Percentiles rank a stretch among this genome's conserved stretches.
Evolutionary conservation across 2,797 vertebrate genomes (phyloP).

Genomic region (Astyanax mexicanus): DNA sequence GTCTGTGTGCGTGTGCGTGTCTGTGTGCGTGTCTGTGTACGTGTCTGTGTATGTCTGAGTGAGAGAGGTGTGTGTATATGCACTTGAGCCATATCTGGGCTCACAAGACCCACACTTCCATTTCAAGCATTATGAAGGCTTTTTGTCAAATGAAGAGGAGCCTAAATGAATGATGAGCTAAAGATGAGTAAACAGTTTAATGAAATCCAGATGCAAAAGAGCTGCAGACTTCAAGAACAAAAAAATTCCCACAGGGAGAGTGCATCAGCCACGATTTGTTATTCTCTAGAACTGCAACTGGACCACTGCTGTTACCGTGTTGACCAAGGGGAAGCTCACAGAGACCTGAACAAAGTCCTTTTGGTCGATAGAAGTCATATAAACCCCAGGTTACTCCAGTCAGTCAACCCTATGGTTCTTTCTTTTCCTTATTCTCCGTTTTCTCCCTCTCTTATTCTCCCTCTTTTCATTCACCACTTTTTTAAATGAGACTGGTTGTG

Average conservation of each 20-base stretch:
- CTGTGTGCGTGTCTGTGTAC: background rate
- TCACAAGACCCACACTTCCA: slow-evolving; percentile 58
- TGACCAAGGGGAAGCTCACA: slow-evolving; percentile 45
- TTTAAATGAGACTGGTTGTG: slow-evolving; percentile 61
- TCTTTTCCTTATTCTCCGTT: slow-evolving; percentile 29
- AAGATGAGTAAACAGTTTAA: slow-evolving; percentile 21
- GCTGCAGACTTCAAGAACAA: slow-evolving; percentile 50
- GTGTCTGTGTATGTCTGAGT: slow-evolving; percentile 17
- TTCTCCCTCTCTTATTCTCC: slow-evolving; percentile 61
- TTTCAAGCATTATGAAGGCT: slow-evolving; percentile 72
- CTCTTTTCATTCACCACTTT: slow-evolving; percentile 65
- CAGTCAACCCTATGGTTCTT: slow-evolving; percentile 58
- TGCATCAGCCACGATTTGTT: slow-evolving; percentile 28
- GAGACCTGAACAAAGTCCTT: slow-evolving; percentile 58
- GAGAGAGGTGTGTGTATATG: slow-evolving; percentile 45
- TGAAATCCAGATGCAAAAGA: slow-evolving; percentile 21
- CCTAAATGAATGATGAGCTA: background rate
- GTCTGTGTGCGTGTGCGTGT: no score
- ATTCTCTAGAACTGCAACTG: background rate
- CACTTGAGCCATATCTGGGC: slow-evolving; percentile 40
- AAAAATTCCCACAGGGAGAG: slow-evolving; percentile 36
- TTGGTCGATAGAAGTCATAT: slow-evolving; percentile 35
- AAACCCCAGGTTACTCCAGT: slow-evolving; percentile 21
- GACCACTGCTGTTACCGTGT: slow-evolving; percentile 41
- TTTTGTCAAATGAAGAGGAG: slow-evolving; percentile 47